Conservation (phyloP, 2,888 invertebrate species). For the Epistrophe eligans region DNA sequence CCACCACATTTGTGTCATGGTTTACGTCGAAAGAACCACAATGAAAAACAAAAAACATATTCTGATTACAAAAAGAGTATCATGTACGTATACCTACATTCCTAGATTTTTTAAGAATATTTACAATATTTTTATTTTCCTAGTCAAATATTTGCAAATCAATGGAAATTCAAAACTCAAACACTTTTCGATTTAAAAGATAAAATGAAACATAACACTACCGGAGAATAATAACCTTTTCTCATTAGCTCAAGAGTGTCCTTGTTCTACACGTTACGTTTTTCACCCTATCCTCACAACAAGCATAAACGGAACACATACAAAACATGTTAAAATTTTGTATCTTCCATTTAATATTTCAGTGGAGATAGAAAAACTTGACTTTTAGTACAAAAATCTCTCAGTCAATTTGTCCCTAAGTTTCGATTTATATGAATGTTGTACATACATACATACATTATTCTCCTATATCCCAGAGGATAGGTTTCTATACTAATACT, state of each 20-base stretch:
- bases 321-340: background rate
- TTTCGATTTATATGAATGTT: background rate
- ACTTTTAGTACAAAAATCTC: background rate
- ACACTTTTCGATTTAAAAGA: background rate
- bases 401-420: constrained; percentile 2
- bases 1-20: too few relatives aligned
- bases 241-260: constrained; percentile 10
- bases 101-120: background rate
- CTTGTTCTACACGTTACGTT: constrained; percentile 1
- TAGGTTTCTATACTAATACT: too few relatives aligned
- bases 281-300: background rate
- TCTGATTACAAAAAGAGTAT: background rate
- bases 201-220: background rate
- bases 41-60: background rate
- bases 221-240: background rate
- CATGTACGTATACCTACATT: background rate
- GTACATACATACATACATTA: background rate
- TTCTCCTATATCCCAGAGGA: background rate
- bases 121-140: background rate
- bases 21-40: too few relatives aligned
- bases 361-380: constrained; percentile 2
- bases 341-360: background rate
- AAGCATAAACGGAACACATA: background rate
- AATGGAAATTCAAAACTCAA: constrained; percentile 18
- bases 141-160: constrained; percentile 15